Evolutionary conservation across 2,797 vertebrate species (phyloP).

Genomic region (Anolis apletophallus): DNA sequence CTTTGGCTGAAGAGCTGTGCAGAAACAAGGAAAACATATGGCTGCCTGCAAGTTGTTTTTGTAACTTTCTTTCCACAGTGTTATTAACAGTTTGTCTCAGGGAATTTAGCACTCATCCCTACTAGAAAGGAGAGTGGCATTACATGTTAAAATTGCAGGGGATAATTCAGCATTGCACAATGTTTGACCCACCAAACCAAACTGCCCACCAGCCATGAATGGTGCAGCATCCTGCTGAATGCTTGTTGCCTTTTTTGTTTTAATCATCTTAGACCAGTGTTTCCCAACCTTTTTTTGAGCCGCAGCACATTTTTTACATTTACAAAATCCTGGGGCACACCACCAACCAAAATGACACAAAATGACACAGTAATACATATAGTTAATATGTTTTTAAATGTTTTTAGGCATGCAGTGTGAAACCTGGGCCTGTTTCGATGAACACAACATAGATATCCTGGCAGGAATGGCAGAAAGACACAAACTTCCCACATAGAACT

Average conservation of each 20-base stretch:
- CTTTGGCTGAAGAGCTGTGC: slow-evolving; percentile 1
- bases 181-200: not conserved
- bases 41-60: slow-evolving; percentile 19
- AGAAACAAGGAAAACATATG: slow-evolving; percentile 33
- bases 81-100: slow-evolving; percentile 12
- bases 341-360: no score
- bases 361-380: no score
- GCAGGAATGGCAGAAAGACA: no score
- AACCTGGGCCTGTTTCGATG: no score
- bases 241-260: not conserved
- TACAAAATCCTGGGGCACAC: no score
- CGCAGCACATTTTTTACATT: no score
- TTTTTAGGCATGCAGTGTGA: no score
- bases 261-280: not conserved
- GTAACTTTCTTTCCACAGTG: slow-evolving; percentile 16
- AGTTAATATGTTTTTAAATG: no score
- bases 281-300: no score
- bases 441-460: no score
- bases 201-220: not conserved
- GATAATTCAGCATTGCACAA: not conserved
- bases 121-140: not conserved
- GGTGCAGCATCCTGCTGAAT: not conserved
- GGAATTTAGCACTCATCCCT: not conserved
- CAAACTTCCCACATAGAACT: no score
- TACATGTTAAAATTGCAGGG: not conserved